These are phyloP conservation scores for Copidosoma floridanum DNA, from an alignment of 1,140 invertebrate species.

Conservation along the genomic window DNA sequence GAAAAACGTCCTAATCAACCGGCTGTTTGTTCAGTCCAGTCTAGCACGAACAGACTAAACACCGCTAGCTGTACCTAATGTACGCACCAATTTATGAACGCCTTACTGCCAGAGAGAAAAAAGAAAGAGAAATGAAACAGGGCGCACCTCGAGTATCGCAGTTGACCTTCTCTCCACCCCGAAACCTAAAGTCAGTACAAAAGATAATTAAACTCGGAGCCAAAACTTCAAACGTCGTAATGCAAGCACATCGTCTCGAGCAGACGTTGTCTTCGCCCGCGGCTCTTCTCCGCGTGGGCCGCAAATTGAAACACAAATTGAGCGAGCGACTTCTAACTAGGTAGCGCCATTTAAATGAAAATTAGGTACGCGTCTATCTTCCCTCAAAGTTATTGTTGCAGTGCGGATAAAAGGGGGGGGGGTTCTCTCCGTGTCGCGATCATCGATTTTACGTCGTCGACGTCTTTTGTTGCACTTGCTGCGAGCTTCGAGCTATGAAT, in stretches of 20 bases:
- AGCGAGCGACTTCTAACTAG: background rate
- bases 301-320: background rate
- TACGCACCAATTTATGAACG: too few species aligned
- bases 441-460: too few species aligned
- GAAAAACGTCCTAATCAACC: too few species aligned
- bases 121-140: too few species aligned
- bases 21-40: too few species aligned
- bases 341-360: constrained; percentile 53
- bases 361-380: constrained; percentile 43
- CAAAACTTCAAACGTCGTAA: constrained; percentile 14
- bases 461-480: too few species aligned
- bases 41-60: too few species aligned
- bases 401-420: background rate
- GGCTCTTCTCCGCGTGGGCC: background rate
- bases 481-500: too few species aligned
- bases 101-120: too few species aligned
- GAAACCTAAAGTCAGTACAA: background rate
- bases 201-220: background rate
- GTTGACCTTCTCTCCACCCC: background rate
- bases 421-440: constrained; percentile 10
- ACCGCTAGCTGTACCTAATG: too few species aligned
- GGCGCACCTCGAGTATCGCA: too few species aligned
- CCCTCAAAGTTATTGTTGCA: background rate
- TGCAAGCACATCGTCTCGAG: background rate
- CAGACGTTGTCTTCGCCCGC: background rate